Percentiles rank a stretch among this genome's conserved stretches.
These are phyloP conservation scores for Gymnopithys bicolor DNA, from an alignment of 2,797 vertebrate genomes.

Conservation along the genomic window DNA sequence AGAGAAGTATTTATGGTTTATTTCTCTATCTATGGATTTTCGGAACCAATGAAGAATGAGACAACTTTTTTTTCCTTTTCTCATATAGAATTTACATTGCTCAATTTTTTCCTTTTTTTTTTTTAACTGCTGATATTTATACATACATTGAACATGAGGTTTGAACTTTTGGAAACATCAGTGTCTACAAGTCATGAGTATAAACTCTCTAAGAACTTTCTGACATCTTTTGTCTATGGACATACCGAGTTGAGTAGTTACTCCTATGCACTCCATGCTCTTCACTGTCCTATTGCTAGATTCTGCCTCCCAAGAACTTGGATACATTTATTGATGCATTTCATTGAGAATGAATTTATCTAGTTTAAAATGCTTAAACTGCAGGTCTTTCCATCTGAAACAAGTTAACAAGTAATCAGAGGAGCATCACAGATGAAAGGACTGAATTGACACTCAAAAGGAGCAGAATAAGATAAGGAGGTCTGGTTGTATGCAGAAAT, in stretches of 20 bases:
- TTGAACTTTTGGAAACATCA: background rate
- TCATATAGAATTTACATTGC: background rate
- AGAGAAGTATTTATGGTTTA: background rate
- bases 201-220: background rate
- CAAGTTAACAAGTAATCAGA: background rate
- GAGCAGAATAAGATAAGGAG: background rate
- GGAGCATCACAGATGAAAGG: background rate
- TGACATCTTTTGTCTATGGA: background rate
- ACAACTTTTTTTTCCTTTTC: background rate
- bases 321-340: background rate
- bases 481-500: background rate
- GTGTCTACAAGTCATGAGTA: background rate
- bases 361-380: background rate
- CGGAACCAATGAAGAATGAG: background rate
- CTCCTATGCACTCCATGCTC: background rate
- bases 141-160: background rate
- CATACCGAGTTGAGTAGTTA: background rate
- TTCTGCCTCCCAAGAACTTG: background rate
- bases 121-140: background rate
- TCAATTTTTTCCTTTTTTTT: background rate
- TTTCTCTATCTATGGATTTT: background rate
- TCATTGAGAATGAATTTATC: background rate
- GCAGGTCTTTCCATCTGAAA: background rate
- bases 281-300: background rate
- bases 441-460: background rate